Conservation (phyloP, 2,888 invertebrate species). For the Limnephilus lunatus region DNA sequence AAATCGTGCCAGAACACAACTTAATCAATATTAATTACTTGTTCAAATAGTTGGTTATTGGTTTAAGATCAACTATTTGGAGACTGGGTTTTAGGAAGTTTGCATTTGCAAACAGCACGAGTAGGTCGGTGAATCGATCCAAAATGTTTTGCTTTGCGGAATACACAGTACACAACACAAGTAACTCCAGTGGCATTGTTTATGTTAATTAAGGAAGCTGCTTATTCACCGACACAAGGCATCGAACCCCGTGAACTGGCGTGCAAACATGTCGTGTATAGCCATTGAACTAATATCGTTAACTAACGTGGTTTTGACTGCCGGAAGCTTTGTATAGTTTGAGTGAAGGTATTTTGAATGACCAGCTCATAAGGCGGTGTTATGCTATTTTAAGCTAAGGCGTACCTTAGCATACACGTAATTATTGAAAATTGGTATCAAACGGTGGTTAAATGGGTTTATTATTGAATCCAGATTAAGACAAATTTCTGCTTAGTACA, state of each 20-base stretch:
- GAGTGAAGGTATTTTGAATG: neutral
- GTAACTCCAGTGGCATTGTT: neutral
- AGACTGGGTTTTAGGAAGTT: neutral
- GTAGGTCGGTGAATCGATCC: neutral
- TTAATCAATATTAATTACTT: neutral
- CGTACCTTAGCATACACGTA: neutral
- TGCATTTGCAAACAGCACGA: neutral
- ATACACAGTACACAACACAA: neutral
- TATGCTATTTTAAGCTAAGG: neutral
- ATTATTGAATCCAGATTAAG: neutral
- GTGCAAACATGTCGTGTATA: neutral
- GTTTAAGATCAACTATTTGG: neutral
- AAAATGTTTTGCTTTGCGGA: neutral
- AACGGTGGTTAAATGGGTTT: neutral
- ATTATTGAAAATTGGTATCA: neutral
- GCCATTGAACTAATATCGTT: neutral
- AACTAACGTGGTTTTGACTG: neutral
- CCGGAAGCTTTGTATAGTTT: neutral
- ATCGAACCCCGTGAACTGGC: neutral
- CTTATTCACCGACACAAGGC: neutral
- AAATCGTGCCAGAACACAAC: neutral
- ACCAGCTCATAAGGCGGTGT: neutral
- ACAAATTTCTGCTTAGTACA: too few species aligned
- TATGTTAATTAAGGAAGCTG: neutral
- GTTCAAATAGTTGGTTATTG: conserved; percentile 2